These are phyloP conservation scores for Pleuronectes platessa DNA, from an alignment of 2,113 vertebrate species.

Conservation along the genomic window DNA sequence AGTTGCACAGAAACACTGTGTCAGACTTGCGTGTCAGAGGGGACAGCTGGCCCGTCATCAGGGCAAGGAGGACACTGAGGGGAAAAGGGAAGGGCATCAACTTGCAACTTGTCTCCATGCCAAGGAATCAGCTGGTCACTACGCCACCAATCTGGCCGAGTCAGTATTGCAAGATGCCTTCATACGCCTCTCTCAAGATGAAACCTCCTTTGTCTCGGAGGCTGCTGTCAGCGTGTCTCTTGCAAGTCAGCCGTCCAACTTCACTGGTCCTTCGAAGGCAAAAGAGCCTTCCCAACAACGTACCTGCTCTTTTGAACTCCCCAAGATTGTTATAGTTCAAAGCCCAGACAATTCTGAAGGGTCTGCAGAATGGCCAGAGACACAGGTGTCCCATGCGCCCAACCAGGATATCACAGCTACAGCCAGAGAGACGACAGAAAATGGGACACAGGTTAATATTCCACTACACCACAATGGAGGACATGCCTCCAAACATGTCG, in stretches of 20 bases:
- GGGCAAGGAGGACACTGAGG: constrained; percentile 72
- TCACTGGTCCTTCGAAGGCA: constrained; percentile 54
- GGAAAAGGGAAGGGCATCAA: constrained; percentile 50
- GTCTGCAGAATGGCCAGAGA: constrained; percentile 83
- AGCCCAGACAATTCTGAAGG: constrained; percentile 91
- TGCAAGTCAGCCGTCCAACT: constrained; percentile 49
- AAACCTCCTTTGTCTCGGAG: constrained; percentile 83
- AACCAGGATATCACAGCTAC: constrained; percentile 65
- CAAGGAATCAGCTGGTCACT: constrained; percentile 85
- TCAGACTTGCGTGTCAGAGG: constrained; percentile 72
- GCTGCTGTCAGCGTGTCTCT: constrained; percentile 82
- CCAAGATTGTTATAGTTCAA: constrained; percentile 96
- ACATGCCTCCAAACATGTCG: constrained; percentile 84
- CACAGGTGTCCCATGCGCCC: constrained; percentile 69
- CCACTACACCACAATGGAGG: constrained; percentile 32
- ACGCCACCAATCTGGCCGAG: constrained; percentile 93
- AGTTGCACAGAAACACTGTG: constrained; percentile 72
- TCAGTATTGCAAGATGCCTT: constrained; percentile 96
- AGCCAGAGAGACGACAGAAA: constrained; percentile 64
- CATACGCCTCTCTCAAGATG: constrained; percentile 91
- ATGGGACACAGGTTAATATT: constrained; percentile 35
- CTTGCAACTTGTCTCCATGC: constrained; percentile 42
- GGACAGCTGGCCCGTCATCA: constrained; percentile 63
- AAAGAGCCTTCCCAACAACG: constrained; percentile 72
- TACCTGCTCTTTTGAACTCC: constrained; percentile 91